These are phyloP conservation scores for Merluccius polli DNA, from an alignment of 2,797 vertebrate genomes.

Conservation along the genomic window DNA sequence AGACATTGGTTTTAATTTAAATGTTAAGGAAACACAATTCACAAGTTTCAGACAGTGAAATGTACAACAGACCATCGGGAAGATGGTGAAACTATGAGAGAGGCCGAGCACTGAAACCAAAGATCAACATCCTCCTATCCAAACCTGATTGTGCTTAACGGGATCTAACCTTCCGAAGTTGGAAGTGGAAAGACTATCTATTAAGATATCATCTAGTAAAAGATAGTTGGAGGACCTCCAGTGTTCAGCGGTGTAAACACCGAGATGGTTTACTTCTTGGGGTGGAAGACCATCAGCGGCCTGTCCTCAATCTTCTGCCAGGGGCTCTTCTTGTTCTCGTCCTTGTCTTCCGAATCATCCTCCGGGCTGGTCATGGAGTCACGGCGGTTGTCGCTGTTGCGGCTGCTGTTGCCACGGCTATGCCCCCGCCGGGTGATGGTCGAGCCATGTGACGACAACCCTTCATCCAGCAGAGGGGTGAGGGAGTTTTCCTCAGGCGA, in stretches of 20 bases:
- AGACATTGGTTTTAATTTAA: slow-evolving; percentile 50
- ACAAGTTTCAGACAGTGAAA: slow-evolving; percentile 25
- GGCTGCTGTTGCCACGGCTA: slow-evolving; percentile 86
- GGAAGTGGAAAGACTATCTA: slow-evolving; percentile 14
- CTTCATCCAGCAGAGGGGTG: slow-evolving; percentile 87
- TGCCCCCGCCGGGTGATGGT: slow-evolving; percentile 81
- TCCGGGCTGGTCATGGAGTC: slow-evolving; percentile 93
- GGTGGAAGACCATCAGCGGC: slow-evolving; percentile 94
- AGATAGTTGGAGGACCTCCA: slow-evolving; percentile 14
- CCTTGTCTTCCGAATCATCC: slow-evolving; percentile 85
- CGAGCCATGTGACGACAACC: slow-evolving; percentile 73
- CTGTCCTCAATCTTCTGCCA: slow-evolving; percentile 96
- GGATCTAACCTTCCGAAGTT: slow-evolving; percentile 37
- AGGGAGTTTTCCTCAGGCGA: slow-evolving; percentile 93
- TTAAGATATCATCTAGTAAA: slow-evolving; percentile 12
- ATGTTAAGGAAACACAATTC: slow-evolving; percentile 39
- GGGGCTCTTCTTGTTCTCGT: slow-evolving; percentile 93
- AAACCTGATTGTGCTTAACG: slow-evolving; percentile 62
- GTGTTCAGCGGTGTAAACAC: slow-evolving; percentile 11
- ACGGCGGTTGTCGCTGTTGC: slow-evolving; percentile 85
- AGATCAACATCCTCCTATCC: slow-evolving; percentile 37
- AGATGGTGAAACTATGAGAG: slow-evolving; percentile 39
- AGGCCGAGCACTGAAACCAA: slow-evolving; percentile 40
- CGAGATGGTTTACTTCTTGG: slow-evolving; percentile 78
- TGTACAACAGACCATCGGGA: slow-evolving; percentile 34